Base-by-base conservation (phyloP, 1,140 invertebrate genomes). In the Hestina assimilis region DNA sequence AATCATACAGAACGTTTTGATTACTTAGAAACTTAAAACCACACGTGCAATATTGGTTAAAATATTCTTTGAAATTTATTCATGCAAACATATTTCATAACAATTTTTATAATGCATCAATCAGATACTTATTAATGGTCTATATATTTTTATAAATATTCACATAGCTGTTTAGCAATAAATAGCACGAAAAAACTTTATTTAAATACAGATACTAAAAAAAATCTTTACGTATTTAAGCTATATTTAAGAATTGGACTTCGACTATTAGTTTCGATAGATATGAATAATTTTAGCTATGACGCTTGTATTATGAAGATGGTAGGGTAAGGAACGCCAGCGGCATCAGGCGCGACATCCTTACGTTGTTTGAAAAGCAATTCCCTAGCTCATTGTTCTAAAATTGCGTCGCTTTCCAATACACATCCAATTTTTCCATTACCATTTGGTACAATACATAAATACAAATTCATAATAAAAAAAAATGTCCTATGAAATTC, bases 311-410 rank as follows among this genome's bases (percentile, higher is more conserved):
- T 15, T n/a, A 28, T 24, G 11, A 45, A 28, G 42, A 17, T n/a
- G n/a, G 41, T 15, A 45, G 23, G 42, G 4, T 14, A 17, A 24
- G 15, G 26, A 45, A 45, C 8, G 33, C 15, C 33, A 38, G 33
- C 15, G 19, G 29, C 11, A 31, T 11, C 23, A 19, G 29, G 14
- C 55, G 38, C 41, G 41, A 17, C 59, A 47, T 54, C 54, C 51
- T 31, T 51, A 60, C 54, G 66, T 56, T 62, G 61, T 52, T 53
- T 65, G 48, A 66, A 74, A 78, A 72, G 64, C 76, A 79, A 79
- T 79, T 79, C 78, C 62, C 66, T 63, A 64, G 62, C 66, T 73
- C 68, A 73, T 79, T 81, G 75, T 79, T 77, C 71, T 74, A 70
- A 74, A 82, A 82, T 82, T 79, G 68, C 69, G 57, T 69, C 63